A percentile compares a stretch with the other conserved stretches of the same genome.
Evolutionary conservation across 2,888 invertebrate species (phyloP).

Genomic region (Cepaea hortensis): DNA sequence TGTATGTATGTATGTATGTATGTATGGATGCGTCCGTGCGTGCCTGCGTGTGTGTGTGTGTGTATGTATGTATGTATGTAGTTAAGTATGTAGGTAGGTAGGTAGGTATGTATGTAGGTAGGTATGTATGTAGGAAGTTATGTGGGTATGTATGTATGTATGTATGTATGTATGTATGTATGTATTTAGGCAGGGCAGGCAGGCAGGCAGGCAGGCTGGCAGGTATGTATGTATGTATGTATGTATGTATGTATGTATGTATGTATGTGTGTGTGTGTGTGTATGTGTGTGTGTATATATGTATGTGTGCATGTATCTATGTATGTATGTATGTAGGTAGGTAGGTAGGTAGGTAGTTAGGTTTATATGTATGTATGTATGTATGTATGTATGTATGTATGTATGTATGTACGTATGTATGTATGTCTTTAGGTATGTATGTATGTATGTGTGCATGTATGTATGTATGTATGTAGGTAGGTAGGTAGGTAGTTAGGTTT

Average conservation of each 20-base stretch:
- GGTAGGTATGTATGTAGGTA: too few species aligned
- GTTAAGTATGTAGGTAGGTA: too few species aligned
- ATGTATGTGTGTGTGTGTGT: background rate
- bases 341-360: too few species aligned
- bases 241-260: background rate
- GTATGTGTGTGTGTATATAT: background rate
- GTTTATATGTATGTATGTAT: too few species aligned
- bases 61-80: background rate
- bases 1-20: background rate
- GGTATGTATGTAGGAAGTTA: too few species aligned
- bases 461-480: background rate
- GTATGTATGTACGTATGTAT: constrained; percentile 5
- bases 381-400: constrained; percentile 5
- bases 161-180: too few species aligned
- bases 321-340: background rate
- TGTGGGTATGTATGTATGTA: too few species aligned
- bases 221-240: constrained; percentile 10
- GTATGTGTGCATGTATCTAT: background rate
- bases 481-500: too few species aligned
- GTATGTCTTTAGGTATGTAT: background rate
- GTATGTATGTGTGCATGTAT: constrained; percentile 5
- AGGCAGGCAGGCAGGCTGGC: background rate
- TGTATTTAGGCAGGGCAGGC: background rate
- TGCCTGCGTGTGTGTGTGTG: background rate
- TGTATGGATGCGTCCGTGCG: background rate